Evolutionary conservation across 2,797 vertebrate genomes (phyloP).

Genomic region (Sylvilagus floridanus): DNA sequence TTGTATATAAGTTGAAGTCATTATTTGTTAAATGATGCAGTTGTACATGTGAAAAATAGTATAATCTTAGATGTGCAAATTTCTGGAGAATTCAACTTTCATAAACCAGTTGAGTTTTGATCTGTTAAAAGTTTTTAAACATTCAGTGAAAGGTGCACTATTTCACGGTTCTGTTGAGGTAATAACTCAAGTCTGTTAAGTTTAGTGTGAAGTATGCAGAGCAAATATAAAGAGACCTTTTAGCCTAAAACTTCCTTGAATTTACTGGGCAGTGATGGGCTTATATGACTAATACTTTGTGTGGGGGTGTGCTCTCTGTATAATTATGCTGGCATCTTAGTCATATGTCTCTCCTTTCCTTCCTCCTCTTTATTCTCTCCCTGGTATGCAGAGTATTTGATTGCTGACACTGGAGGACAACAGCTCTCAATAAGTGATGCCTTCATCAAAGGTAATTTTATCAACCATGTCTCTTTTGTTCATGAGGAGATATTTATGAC

Average conservation of each 20-base stretch:
- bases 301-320: conserved; percentile 84
- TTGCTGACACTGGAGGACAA: conserved; percentile 96
- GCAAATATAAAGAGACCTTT: background rate
- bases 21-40: conserved; percentile 50
- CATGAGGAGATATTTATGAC: background rate
- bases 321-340: conserved; percentile 81
- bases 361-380: conserved; percentile 83
- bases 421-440: conserved; percentile 98
- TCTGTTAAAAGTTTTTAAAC: conserved; percentile 21
- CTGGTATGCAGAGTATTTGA: conserved; percentile 92
- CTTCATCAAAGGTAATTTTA: conserved; percentile 96
- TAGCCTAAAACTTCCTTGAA: conserved; percentile 26
- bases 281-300: conserved; percentile 81
- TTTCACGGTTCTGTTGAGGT: conserved; percentile 43
- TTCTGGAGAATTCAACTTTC: conserved; percentile 43
- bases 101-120: conserved; percentile 49
- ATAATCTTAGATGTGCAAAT: conserved; percentile 46
- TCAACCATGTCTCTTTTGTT: conserved; percentile 45
- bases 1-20: background rate
- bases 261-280: background rate
- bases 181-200: background rate
- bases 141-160: background rate
- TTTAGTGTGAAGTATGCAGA: conserved; percentile 7
- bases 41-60: background rate
- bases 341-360: conserved; percentile 80